Evolutionary conservation across 37 sponge, comb jelly and placozoan genomes (phyloP).

Genomic region (Diacarnus erythraeanus): DNA sequence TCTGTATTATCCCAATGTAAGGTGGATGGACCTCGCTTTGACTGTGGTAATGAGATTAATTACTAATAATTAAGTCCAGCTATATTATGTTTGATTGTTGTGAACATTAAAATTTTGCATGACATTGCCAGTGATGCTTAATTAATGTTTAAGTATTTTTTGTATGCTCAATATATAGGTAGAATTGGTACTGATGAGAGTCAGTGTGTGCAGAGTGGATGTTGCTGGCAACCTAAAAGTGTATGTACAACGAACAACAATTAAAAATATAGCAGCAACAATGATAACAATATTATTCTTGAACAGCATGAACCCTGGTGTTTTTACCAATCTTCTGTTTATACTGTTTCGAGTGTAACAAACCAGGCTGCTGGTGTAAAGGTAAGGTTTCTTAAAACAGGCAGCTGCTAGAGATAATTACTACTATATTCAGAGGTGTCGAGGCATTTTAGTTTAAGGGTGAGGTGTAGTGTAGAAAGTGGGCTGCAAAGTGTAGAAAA

Average conservation of each 20-base stretch:
- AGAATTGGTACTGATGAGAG: conserved; percentile 44
- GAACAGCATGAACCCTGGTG: background rate
- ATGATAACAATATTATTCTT: no score
- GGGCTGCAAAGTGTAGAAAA: no score
- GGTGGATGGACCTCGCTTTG: conserved; percentile 18
- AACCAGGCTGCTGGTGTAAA: background rate
- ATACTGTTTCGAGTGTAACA: conserved; percentile 1
- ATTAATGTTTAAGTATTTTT: no score
- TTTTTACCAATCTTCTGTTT: background rate
- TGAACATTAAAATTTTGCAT: background rate
- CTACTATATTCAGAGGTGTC: no score
- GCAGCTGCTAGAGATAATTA: no score
- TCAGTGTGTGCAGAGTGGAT: conserved; percentile 64
- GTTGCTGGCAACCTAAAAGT: conserved; percentile 68
- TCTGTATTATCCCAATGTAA: background rate
- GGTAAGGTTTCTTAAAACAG: no score
- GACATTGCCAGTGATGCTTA: no score
- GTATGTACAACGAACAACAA: conserved; percentile 27
- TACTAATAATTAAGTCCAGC: background rate
- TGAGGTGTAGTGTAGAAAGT: no score
- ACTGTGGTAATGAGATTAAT: conserved; percentile 68
- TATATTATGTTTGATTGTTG: background rate
- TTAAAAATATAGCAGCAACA: background rate
- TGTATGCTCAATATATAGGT: conserved; percentile 2
- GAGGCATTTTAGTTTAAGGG: no score